Percentiles rank a stretch among this genome's conserved stretches.
phyloP scores from a whole-genome alignment of 2,113 vertebrate genomes.

The Antechinus flavipes region DNA sequence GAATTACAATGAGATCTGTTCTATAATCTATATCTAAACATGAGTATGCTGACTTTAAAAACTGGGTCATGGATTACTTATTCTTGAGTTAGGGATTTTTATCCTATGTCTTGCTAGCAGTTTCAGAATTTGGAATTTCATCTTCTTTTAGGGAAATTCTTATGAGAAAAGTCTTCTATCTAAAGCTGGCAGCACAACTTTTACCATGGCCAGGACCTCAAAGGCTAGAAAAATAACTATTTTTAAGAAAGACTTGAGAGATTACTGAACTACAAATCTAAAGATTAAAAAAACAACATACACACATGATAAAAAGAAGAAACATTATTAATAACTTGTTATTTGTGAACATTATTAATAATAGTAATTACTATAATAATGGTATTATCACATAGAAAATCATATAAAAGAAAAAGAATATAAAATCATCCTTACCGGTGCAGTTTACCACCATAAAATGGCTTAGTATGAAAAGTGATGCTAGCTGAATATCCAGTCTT shows the following conservation, averaged over 20 bases:
- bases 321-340: not conserved
- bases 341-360: not conserved
- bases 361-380: not conserved
- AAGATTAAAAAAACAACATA: not conserved
- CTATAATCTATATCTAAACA: not conserved
- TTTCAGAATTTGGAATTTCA: not conserved
- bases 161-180: not conserved
- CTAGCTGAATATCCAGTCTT: constrained; percentile 96
- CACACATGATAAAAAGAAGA: constrained; percentile 31
- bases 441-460: constrained; percentile 97
- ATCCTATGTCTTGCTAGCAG: not conserved
- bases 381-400: not conserved
- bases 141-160: not conserved
- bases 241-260: constrained; percentile 34
- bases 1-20: not conserved
- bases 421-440: constrained; percentile 89
- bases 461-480: constrained; percentile 99
- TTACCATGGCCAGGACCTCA: not conserved
- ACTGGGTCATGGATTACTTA: not conserved
- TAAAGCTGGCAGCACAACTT: not conserved
- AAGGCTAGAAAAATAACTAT: constrained; percentile 26
- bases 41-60: constrained; percentile 1
- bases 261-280: constrained; percentile 10
- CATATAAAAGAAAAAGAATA: not conserved
- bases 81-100: constrained; percentile 31